Base-by-base conservation (phyloP, 2,888 invertebrate genomes). In the Sphaeridia pumilis region DNA sequence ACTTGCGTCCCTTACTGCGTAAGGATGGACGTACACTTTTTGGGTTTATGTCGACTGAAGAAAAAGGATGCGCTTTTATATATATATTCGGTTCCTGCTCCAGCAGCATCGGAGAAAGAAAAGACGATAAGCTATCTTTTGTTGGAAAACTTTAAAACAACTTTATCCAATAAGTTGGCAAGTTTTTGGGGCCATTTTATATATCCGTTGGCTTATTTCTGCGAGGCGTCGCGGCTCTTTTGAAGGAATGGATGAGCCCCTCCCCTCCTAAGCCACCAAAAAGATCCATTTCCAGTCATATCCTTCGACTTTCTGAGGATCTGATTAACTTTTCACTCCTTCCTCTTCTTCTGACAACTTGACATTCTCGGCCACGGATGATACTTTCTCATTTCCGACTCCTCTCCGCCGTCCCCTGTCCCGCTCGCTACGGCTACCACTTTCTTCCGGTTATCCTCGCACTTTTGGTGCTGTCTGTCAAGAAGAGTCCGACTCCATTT, bases 261-360 rank as follows among this genome's bases (percentile, higher is more conserved):
- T n/a, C n/a, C n/a, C n/a, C n/a, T n/a, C n/a, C n/a, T n/a, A n/a
- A n/a, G n/a, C n/a, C n/a, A n/a, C n/a, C 10, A 7, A 10, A 31
- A 7, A 31, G 14, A 14, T 38, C 38, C 38, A 38, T 38, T 38
- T 31, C 14, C 31, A 7, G 10, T 14, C 7, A 31, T 31, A 5
- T 38, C 17, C 38, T 12, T 17, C 12, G 20, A 38, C 12, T 20
- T 38, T 14, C 38, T 38, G 17, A 38, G 20, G 20, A 38, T 38
- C 38, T 38, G 38, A 38, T 38, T 38, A 38, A 38, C 38, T 38
- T 38, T 38, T 38, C 38, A 38, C 38, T 17, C 20, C 38, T n/a
- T n/a, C n/a, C n/a, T n/a, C n/a, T n/a, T n/a, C n/a, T n/a, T 17
- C 7, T 38, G 38, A 38, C 38, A 38, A 38, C 12, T 38, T 38